These are phyloP conservation scores for Panopea generosa DNA, from an alignment of 2,888 invertebrate genomes.

Conservation along the genomic window DNA sequence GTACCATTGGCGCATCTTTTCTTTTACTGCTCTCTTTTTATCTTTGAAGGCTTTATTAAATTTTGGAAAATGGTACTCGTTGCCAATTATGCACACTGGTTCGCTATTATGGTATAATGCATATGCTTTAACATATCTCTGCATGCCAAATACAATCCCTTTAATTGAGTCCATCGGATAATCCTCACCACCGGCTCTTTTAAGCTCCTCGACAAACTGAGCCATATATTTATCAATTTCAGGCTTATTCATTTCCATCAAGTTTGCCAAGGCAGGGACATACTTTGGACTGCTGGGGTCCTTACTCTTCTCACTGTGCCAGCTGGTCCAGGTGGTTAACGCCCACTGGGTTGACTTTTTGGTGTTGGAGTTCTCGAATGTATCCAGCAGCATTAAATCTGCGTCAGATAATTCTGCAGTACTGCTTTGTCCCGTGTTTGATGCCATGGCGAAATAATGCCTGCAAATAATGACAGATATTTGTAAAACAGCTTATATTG, in stretches of 20 bases:
- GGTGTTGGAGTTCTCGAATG: too few species aligned
- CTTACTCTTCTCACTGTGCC: too few species aligned
- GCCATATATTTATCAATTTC: conserved; percentile 15
- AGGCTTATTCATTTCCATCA: not conserved
- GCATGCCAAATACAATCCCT: conserved; percentile 32
- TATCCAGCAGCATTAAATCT: too few species aligned
- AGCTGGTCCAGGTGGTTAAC: too few species aligned
- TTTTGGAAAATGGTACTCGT: conserved; percentile 12
- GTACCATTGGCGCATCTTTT: conserved; percentile 6
- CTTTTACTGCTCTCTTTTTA: conserved; percentile 7
- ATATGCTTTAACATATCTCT: conserved; percentile 27
- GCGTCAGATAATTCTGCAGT: too few species aligned
- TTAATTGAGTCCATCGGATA: conserved; percentile 26
- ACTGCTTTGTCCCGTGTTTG: too few species aligned
- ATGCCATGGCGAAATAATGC: too few species aligned
- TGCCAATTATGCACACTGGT: conserved; percentile 10
- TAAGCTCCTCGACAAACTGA: conserved; percentile 19
- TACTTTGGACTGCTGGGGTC: too few species aligned
- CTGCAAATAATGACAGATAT: too few species aligned
- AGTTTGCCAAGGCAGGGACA: too few species aligned
- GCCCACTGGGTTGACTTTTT: too few species aligned
- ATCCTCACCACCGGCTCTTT: conserved; percentile 8
- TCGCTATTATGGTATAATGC: conserved; percentile 1
- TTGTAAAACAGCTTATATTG: too few species aligned
- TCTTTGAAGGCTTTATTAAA: not conserved